Conservation (phyloP, 53 echinoderm and acorn worm genomes). For the Temnopleurus reevesii region DNA sequence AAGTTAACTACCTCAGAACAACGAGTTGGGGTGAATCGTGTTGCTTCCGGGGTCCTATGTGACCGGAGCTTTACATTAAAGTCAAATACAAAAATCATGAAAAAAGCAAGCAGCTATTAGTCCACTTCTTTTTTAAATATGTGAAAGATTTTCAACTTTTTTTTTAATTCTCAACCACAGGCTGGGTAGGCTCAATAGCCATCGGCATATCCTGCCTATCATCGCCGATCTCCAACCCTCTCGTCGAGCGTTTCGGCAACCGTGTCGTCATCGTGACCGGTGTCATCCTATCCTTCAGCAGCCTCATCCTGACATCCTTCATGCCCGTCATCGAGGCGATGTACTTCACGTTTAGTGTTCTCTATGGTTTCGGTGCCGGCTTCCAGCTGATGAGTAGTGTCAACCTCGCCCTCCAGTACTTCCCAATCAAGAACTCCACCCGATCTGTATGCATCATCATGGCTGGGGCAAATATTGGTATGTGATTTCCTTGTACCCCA, state of each 20-base stretch:
- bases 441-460: conserved; percentile 78
- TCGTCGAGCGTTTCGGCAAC: conserved; percentile 77
- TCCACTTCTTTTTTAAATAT: too few relatives aligned
- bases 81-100: too few relatives aligned
- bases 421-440: conserved; percentile 78
- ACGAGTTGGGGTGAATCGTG: too few relatives aligned
- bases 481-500: too few relatives aligned
- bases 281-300: conserved; percentile 68
- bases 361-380: conserved; percentile 80
- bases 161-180: background rate
- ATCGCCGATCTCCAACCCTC: conserved; percentile 70
- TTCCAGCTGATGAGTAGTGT: conserved; percentile 77
- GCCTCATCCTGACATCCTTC: conserved; percentile 73
- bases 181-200: conserved; percentile 89
- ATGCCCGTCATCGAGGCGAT: conserved; percentile 78
- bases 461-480: conserved; percentile 81
- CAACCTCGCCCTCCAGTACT: conserved; percentile 84
- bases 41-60: too few relatives aligned
- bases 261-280: conserved; percentile 67
- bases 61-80: too few relatives aligned
- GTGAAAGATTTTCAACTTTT: too few relatives aligned
- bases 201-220: conserved; percentile 79
- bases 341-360: conserved; percentile 78
- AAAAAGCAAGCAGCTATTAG: too few relatives aligned
- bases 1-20: too few relatives aligned